Conservation (phyloP, 2,113 vertebrate genomes). For the Oostethus manadensis region DNA sequence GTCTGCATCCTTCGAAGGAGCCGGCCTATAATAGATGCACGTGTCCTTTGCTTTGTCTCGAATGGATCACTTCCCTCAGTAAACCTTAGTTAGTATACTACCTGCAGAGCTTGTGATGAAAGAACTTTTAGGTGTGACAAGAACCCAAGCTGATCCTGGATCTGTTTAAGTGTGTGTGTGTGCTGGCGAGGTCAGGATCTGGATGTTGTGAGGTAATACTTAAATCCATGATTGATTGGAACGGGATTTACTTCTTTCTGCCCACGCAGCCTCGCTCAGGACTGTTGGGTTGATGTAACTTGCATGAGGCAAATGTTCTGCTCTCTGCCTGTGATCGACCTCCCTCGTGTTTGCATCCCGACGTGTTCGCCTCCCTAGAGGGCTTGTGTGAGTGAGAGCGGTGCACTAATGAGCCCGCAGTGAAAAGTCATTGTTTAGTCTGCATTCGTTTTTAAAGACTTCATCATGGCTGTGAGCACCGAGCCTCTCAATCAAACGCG, state of each 20-base stretch:
- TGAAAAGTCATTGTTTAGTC: not conserved
- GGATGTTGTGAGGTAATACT: slow-evolving; percentile 45
- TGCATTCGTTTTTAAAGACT: not conserved
- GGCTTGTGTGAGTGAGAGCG: not conserved
- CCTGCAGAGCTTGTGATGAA: too few relatives aligned
- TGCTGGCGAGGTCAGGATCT: slow-evolving; percentile 11
- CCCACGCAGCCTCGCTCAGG: not conserved
- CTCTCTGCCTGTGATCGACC: not conserved
- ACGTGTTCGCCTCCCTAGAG: not conserved
- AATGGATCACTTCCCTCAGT: too few relatives aligned
- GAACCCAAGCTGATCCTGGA: not conserved
- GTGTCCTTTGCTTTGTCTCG: too few relatives aligned
- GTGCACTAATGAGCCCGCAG: not conserved
- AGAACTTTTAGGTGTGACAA: not conserved
- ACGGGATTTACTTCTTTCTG: slow-evolving; percentile 54
- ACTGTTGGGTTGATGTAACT: too few relatives aligned
- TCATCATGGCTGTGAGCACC: not conserved
- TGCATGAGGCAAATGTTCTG: not conserved
- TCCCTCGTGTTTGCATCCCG: not conserved
- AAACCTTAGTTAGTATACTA: too few relatives aligned
- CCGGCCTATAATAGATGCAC: too few relatives aligned
- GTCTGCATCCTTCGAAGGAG: too few relatives aligned
- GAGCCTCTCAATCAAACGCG: not conserved
- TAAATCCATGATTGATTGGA: slow-evolving; percentile 62
- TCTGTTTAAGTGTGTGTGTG: not conserved